Evolutionary conservation across 1,140 invertebrate species (phyloP).

Genomic region (Drosophila nikananu): DNA sequence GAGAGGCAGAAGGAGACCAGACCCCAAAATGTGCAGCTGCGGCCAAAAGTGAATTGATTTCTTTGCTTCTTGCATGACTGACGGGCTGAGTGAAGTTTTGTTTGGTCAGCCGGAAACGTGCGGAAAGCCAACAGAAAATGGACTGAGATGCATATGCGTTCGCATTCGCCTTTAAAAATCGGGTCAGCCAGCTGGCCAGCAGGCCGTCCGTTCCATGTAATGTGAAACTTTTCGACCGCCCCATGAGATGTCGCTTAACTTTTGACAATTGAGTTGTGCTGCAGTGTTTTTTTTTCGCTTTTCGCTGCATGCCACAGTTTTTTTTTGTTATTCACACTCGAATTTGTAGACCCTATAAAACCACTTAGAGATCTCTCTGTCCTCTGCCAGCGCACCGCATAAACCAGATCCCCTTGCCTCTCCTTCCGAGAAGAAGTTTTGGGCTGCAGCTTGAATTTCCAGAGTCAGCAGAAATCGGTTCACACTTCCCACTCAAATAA

Average conservation of each 20-base stretch:
- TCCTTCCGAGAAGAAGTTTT: slow-evolving; percentile 45
- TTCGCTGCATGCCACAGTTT: slow-evolving; percentile 5
- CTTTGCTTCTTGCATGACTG: slow-evolving; percentile 63
- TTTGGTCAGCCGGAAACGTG: slow-evolving; percentile 70
- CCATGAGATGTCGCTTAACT: slow-evolving; percentile 46
- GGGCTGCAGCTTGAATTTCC: slow-evolving; percentile 60
- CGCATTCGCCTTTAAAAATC: slow-evolving; percentile 59
- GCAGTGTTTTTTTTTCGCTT: slow-evolving; percentile 23
- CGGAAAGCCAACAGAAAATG: slow-evolving; percentile 38
- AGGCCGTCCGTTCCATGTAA: slow-evolving; percentile 40
- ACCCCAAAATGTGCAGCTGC: slow-evolving; percentile 63
- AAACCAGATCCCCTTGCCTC: slow-evolving; percentile 31
- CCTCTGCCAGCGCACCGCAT: slow-evolving; percentile 14
- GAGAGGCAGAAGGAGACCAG: background rate
- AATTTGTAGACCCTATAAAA: slow-evolving; percentile 60
- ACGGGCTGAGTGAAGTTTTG: slow-evolving; percentile 69
- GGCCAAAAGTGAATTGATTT: slow-evolving; percentile 69
- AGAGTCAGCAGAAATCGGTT: slow-evolving; percentile 68
- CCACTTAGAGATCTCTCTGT: slow-evolving; percentile 51
- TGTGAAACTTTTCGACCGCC: slow-evolving; percentile 50
- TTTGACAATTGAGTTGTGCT: slow-evolving; percentile 75
- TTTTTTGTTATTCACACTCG: slow-evolving; percentile 51
- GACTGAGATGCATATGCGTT: slow-evolving; percentile 63
- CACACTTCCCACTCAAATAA: slow-evolving; percentile 55
- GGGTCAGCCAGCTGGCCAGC: slow-evolving; percentile 56